Evolutionary conservation across 1,140 invertebrate species (phyloP), one percentile per base, ranked within the genome.

Genomic region (Dreissena polymorpha): DNA sequence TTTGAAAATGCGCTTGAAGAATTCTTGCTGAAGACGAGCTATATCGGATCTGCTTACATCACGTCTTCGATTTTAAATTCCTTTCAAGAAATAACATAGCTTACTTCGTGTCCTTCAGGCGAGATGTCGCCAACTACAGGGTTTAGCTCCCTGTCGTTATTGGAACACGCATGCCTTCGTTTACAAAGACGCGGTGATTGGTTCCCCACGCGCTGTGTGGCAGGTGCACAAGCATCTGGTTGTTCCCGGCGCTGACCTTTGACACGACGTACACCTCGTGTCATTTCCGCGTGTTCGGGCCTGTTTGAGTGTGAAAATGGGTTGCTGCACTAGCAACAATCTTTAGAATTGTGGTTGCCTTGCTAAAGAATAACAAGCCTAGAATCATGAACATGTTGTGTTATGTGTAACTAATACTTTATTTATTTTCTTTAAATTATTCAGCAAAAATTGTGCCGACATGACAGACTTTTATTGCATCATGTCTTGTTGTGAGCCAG

Each of bases 91-190:
- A 18, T 39, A 23, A 27, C 14, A 39, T 70, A 29, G 12, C 16
- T 14, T 10, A 90, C 81, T 71, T 87, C 86, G 8, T 39, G 71
- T 8, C 89, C 89, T 51, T 85, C 68, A 2, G 84, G 87, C 12
- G 89, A 90, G 10, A 90, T 89, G 57, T 90, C 89, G 0, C 86
- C 89, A 8, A 84, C 82, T 10, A 86, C 84, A 39, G 85, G 85
- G 51, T 87, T 69, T 83, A 50, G 18, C 85, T 55, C 12, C 29
- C 69, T 39, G 88, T 65, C 8, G 70, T 78, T 12, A 87, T 65
- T 8, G 73, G 12, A 0, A 89, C 67, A 23, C 73, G 72, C 0
- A 84, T 77, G n/a, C 75, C 79, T 0, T 77, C 53, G 23, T 74
- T 72, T 0, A 88, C 69, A 55, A 64, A 57, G 0, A 86, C 86